These are phyloP conservation scores for Nerophis ophidion DNA, from an alignment of 2,113 vertebrate genomes.

Conservation along the genomic window DNA sequence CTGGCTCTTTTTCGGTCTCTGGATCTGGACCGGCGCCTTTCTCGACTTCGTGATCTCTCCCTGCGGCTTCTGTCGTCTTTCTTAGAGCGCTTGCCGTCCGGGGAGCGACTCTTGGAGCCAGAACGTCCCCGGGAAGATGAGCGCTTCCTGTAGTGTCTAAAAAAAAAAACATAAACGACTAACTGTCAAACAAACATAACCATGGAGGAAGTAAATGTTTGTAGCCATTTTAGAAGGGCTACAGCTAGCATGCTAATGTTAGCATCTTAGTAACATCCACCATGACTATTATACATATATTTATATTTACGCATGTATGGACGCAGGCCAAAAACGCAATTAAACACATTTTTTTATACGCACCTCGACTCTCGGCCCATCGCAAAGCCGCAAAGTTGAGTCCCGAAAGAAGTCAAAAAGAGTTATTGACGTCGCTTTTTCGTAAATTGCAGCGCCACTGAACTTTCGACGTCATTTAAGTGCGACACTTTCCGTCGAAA, in stretches of 20 bases:
- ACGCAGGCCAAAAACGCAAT: background rate
- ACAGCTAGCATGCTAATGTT: constrained; percentile 39
- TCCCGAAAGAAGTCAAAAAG: background rate
- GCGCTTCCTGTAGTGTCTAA: constrained; percentile 92
- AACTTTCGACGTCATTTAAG: constrained; percentile 19
- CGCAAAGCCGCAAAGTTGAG: background rate
- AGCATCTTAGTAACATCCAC: background rate
- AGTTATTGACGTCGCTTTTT: background rate
- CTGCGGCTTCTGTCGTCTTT: constrained; percentile 79
- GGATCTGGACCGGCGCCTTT: constrained; percentile 88
- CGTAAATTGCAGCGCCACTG: background rate
- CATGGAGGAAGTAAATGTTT: background rate
- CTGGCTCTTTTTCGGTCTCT: constrained; percentile 88
- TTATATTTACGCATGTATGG: too few relatives aligned
- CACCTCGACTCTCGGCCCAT: constrained; percentile 75
- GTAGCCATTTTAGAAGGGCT: background rate
- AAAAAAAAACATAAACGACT: accelerated
- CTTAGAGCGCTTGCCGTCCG: constrained; percentile 90
- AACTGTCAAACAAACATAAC: background rate
- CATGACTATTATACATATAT: background rate
- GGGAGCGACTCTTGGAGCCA: constrained; percentile 88
- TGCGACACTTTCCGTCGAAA: constrained; percentile 21
- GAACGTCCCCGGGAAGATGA: constrained; percentile 86
- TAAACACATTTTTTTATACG: background rate
- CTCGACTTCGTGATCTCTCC: constrained; percentile 87